Evolutionary conservation across 2,113 vertebrate species (phyloP), one percentile per base, ranked within the genome.

Genomic region (Carollia perspicillata): DNA sequence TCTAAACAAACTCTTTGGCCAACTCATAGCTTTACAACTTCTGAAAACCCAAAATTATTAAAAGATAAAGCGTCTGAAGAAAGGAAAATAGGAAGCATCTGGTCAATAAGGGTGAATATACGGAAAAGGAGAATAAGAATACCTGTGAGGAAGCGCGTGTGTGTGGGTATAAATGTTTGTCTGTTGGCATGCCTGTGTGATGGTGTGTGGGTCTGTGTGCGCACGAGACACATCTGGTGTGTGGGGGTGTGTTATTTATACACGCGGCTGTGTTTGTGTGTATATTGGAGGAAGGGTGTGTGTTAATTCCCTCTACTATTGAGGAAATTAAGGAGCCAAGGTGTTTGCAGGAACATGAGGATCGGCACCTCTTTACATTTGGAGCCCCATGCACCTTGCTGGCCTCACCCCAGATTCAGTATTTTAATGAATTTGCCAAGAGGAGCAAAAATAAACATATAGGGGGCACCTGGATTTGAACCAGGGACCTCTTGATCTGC

Each of bases 401-500:
- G 74, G 28, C 63, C 37, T 75, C 42, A 65, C 2, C 1, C 23
- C 40, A 58, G 22, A 26, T 10, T 10, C 49, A 89, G 13, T n/a
- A 3, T 69, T 78, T 42, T 68, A 75, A 68, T 16, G 28, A 95
- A 68, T 10, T 26, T 53, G 2, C 60, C 22, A n/a, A 33, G 6
- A 91, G 16, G 8, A 71, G 28, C 20, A 97, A 96, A 97, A 96
- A 77, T 51, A 0, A 3, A 1, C 0, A 13, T 0, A 5, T 0
- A 96, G 95, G 96, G 84, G 80, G 87, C 94, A 97, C 96, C 95
- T 95, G 92, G 93, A 97, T 90, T 96, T 96, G 95, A 97, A 97
- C 96, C 92, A 91, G 93, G 86, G 95, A 97, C 96, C 94, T 97
- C 95, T 97, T 97, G 96, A 95, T 97, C 93, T 97, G 97, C 96